These are phyloP conservation scores for Zoanthus sociatus DNA, from an alignment of 92 coral and sea anemone genomes.

Conservation along the genomic window DNA sequence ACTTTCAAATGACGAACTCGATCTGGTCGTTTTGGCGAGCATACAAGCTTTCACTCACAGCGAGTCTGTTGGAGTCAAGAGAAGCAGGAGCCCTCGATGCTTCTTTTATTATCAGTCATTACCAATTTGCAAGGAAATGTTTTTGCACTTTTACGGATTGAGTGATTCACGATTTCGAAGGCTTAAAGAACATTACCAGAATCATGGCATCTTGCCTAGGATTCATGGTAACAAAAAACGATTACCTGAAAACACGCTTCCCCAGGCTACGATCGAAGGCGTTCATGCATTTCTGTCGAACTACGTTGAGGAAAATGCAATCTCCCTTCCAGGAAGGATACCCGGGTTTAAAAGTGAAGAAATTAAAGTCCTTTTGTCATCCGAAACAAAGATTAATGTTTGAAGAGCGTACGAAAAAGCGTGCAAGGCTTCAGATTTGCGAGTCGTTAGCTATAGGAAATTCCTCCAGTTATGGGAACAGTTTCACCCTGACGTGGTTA, in stretches of 20 bases:
- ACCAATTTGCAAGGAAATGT: slow-evolving; percentile 62
- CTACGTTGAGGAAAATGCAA: slow-evolving; percentile 52
- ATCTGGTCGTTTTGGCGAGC: slow-evolving; percentile 68
- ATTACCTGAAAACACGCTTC: slow-evolving; percentile 48
- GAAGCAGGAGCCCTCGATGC: slow-evolving; percentile 52
- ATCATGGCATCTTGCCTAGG: slow-evolving; percentile 39
- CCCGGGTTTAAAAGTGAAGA: slow-evolving; percentile 38
- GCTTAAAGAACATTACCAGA: slow-evolving; percentile 68
- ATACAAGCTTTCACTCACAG: slow-evolving; percentile 66
- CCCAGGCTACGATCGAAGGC: slow-evolving; percentile 37
- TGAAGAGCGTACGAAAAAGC: slow-evolving; percentile 54
- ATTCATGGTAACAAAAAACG: slow-evolving; percentile 53
- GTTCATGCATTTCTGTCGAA: slow-evolving; percentile 39
- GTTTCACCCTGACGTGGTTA: background rate
- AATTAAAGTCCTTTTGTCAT: slow-evolving; percentile 22
- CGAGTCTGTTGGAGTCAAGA: slow-evolving; percentile 63
- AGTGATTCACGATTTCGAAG: slow-evolving; percentile 67
- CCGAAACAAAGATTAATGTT: slow-evolving; percentile 6
- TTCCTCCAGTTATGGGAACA: slow-evolving; percentile 49
- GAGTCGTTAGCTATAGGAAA: slow-evolving; percentile 58
- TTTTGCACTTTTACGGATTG: slow-evolving; percentile 51
- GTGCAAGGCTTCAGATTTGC: slow-evolving; percentile 57
- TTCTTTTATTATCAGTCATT: slow-evolving; percentile 51
- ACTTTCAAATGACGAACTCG: slow-evolving; percentile 62
- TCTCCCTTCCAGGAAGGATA: slow-evolving; percentile 52